These are phyloP conservation scores for Platorchestia sp. DNA, from an alignment of 1,140 invertebrate species.

Conservation along the genomic window DNA sequence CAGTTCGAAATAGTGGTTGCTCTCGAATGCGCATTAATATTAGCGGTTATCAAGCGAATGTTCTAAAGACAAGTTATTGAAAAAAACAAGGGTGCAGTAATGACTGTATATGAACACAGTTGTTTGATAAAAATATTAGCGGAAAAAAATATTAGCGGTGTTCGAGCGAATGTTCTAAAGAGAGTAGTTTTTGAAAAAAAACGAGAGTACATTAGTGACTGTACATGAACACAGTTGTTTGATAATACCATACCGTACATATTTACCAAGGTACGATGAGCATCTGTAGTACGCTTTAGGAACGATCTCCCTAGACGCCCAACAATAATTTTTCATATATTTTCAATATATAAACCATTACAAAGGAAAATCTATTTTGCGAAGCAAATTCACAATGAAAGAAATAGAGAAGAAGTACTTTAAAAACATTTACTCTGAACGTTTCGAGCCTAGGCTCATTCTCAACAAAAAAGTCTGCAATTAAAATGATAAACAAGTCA, in stretches of 20 bases:
- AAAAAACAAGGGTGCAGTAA: neutral
- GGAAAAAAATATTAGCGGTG: no score
- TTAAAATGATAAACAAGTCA: no score
- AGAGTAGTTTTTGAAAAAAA: neutral
- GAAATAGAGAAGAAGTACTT: no score
- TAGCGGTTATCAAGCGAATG: neutral
- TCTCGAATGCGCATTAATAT: neutral
- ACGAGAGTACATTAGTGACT: neutral
- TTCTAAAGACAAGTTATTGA: neutral
- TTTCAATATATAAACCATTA: no score
- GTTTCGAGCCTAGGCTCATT: no score
- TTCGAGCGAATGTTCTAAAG: no score
- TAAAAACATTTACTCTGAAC: no score
- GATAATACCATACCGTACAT: neutral
- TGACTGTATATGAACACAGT: neutral
- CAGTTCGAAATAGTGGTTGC: neutral
- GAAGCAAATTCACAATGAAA: no score
- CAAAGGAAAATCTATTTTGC: no score
- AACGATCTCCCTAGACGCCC: neutral
- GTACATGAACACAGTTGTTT: neutral
- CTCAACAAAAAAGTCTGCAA: no score
- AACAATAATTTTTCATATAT: no score
- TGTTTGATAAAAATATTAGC: neutral
- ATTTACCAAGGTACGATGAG: neutral
- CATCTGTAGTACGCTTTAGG: neutral